A percentile compares a stretch with the other conserved stretches of the same genome.
These are phyloP conservation scores for Temnothorax rugatulus DNA, from an alignment of 2,888 invertebrate genomes.

Conservation along the genomic window DNA sequence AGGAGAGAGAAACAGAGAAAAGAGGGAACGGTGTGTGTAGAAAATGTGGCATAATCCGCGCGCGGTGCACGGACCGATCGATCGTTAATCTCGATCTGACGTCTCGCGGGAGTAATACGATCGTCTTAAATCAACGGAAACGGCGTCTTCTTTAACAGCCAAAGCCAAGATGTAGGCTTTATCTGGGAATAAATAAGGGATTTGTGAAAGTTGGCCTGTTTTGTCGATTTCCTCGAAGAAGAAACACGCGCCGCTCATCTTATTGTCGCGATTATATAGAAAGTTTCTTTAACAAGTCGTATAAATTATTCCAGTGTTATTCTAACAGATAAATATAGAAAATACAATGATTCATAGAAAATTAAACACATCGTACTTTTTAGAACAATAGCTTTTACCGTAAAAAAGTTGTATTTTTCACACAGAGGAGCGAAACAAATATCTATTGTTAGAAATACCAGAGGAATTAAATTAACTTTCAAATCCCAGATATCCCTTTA, in stretches of 20 bases:
- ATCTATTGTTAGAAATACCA: neutral
- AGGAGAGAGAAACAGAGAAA: neutral
- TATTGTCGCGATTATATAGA: neutral
- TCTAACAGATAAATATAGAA: neutral
- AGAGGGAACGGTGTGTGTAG: neutral
- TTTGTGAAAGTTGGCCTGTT: conserved; percentile 39
- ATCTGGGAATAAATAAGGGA: conserved; percentile 41
- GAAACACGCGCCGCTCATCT: neutral
- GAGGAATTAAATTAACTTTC: neutral
- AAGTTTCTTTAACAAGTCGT: neutral
- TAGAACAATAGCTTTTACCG: neutral
- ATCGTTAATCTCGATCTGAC: conserved; percentile 45
- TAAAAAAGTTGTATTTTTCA: conserved; percentile 14
- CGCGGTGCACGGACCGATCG: conserved; percentile 6
- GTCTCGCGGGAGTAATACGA: conserved; percentile 35
- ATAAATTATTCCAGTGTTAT: neutral
- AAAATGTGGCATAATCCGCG: conserved; percentile 40
- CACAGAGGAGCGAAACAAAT: neutral
- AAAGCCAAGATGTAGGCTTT: conserved; percentile 31
- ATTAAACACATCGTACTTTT: neutral
- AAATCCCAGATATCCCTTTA: neutral
- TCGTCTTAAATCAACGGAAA: conserved; percentile 53
- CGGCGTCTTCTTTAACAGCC: conserved; percentile 25
- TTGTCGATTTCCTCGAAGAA: conserved; percentile 20
- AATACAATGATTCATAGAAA: neutral